A percentile compares a stretch with the other conserved stretches of the same genome.
phyloP scores from a whole-genome alignment of 2,888 invertebrate genomes.

The Lypha dubia region DNA sequence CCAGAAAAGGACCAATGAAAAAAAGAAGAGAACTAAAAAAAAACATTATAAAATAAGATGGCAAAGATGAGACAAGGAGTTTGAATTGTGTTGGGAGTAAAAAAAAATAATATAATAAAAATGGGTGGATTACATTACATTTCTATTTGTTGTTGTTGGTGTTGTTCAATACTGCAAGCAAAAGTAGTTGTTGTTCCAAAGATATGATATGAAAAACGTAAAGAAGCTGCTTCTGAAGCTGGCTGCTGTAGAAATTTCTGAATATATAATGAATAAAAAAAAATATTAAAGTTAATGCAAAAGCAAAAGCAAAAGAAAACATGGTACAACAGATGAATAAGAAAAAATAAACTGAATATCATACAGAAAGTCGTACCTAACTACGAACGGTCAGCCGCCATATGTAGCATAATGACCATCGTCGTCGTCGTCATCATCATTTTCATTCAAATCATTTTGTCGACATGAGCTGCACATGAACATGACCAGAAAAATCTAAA shows the following conservation, averaged over 20 bases:
- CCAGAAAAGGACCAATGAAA: conserved; percentile 53
- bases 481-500: conserved; percentile 57
- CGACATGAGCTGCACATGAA: conserved; percentile 52
- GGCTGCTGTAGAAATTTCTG: conserved; percentile 67
- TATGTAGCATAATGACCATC: conserved; percentile 69
- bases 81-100: conserved; percentile 14
- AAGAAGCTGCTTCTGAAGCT: conserved; percentile 75
- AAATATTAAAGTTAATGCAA: conserved; percentile 27
- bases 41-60: conserved; percentile 51
- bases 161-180: conserved; percentile 5
- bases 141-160: conserved; percentile 25
- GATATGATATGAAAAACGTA: conserved; percentile 72
- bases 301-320: conserved; percentile 38
- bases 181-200: conserved; percentile 42
- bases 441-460: conserved; percentile 61
- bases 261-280: conserved; percentile 58
- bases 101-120: conserved; percentile 62
- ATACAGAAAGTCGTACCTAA: conserved; percentile 12
- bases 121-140: conserved; percentile 68
- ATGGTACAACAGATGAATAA: neutral
- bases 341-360: conserved; percentile 74
- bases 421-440: conserved; percentile 71
- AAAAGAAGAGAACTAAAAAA: conserved; percentile 25
- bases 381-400: conserved; percentile 33
- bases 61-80: conserved; percentile 66